Evolutionary conservation across 2,797 vertebrate species (phyloP).

Genomic region (Vireo griseus): DNA sequence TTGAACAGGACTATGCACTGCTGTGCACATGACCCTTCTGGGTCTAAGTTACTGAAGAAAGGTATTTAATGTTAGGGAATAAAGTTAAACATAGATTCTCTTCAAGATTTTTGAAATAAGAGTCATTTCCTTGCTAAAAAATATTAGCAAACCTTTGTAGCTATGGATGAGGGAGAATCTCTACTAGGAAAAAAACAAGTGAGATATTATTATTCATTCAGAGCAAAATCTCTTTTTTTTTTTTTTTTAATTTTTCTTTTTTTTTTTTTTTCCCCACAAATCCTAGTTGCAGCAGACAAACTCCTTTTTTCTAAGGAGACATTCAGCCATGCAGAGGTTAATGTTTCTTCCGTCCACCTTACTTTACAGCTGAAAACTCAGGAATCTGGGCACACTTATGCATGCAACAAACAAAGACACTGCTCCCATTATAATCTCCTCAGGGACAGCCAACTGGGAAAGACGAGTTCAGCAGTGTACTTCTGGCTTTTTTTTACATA

Average conservation of each 20-base stretch:
- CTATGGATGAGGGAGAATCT: background rate
- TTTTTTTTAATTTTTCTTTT: no score
- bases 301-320: background rate
- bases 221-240: background rate
- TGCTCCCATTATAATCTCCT: background rate
- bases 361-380: background rate
- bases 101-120: background rate
- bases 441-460: conserved; percentile 21
- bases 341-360: background rate
- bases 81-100: background rate
- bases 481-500: conserved; percentile 19
- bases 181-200: background rate
- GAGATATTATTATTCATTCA: no score
- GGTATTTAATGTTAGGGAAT: background rate
- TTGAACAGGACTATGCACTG: background rate
- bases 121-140: background rate
- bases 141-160: background rate
- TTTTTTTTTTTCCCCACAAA: background rate
- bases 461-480: conserved; percentile 29
- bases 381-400: background rate
- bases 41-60: background rate
- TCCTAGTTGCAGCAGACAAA: background rate
- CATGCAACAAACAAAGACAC: conserved; percentile 10
- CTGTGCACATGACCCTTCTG: background rate
- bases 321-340: background rate